phyloP scores from a whole-genome alignment of 2,797 vertebrate genomes.

The Lemur catta region DNA sequence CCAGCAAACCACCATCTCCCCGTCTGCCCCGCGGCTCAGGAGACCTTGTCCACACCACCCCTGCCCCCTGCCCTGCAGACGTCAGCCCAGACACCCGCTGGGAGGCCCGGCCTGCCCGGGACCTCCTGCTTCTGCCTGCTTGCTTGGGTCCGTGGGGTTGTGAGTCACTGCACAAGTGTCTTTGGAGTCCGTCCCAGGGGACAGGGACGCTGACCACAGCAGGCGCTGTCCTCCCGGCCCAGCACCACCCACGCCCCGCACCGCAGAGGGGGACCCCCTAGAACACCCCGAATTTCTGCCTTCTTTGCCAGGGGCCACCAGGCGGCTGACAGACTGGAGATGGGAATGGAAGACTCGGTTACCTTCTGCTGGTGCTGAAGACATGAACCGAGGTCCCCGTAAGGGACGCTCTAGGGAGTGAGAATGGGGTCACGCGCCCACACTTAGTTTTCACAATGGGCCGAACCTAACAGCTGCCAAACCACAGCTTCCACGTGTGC shows the following conservation, averaged over 20 bases:
- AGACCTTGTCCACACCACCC: accelerated
- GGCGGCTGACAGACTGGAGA: accelerated
- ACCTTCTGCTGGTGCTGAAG: accelerated
- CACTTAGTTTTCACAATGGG: neutral
- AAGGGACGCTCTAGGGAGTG: neutral
- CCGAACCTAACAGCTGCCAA: accelerated
- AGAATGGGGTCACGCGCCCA: accelerated
- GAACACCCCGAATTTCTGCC: neutral
- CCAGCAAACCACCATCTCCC: neutral
- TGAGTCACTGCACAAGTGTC: too few species aligned
- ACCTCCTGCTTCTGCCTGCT: accelerated
- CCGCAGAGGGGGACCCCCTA: neutral
- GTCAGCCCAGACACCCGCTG: accelerated
- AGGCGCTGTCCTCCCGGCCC: too few species aligned
- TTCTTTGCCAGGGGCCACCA: neutral
- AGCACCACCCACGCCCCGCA: too few species aligned
- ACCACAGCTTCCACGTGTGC: neutral
- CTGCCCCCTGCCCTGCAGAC: neutral
- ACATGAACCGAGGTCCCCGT: too few species aligned
- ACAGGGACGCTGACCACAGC: neutral
- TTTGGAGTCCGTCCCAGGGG: neutral
- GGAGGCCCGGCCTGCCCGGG: neutral
- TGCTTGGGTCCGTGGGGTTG: too few species aligned
- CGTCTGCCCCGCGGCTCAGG: neutral
- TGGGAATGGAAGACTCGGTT: accelerated